Conservation (phyloP, 2,888 invertebrate species). For the Drosophila rubida region DNA sequence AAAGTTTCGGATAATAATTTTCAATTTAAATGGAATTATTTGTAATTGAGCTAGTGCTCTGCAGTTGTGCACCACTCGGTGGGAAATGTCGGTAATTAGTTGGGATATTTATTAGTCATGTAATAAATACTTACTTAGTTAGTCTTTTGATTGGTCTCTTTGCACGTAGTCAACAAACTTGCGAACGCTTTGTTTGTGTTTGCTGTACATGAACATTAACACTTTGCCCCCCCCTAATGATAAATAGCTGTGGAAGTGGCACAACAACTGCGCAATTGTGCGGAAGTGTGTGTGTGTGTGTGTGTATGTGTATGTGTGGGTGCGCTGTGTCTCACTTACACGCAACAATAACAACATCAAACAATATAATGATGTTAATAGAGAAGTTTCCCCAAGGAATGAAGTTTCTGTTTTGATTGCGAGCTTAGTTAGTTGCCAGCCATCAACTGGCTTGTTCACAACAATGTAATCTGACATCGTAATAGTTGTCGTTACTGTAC, state of each 20-base stretch:
- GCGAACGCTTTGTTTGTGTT: slow-evolving; percentile 33
- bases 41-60: slow-evolving; percentile 24
- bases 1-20: neutral
- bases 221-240: slow-evolving; percentile 43
- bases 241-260: slow-evolving; percentile 30
- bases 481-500: neutral
- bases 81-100: slow-evolving; percentile 5
- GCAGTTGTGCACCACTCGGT: neutral
- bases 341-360: slow-evolving; percentile 23
- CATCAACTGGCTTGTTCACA: slow-evolving; percentile 6
- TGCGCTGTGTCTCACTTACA: slow-evolving; percentile 6
- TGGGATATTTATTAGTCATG: neutral
- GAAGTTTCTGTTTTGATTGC: slow-evolving; percentile 6
- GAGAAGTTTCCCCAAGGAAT: slow-evolving; percentile 16
- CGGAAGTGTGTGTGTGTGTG: too few relatives aligned
- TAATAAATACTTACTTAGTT: slow-evolving; percentile 7
- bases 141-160: slow-evolving; percentile 24
- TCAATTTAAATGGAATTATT: slow-evolving; percentile 49
- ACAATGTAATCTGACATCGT: neutral
- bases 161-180: slow-evolving; percentile 18
- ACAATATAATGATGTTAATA: slow-evolving; percentile 40
- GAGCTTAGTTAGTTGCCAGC: slow-evolving; percentile 29
- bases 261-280: slow-evolving; percentile 10
- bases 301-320: slow-evolving; percentile 5
- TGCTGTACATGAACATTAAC: slow-evolving; percentile 47